A percentile compares a stretch with the other conserved stretches of the same genome.
Conservation (phyloP, 1,140 invertebrate species). For the Bombus balteatus region DNA sequence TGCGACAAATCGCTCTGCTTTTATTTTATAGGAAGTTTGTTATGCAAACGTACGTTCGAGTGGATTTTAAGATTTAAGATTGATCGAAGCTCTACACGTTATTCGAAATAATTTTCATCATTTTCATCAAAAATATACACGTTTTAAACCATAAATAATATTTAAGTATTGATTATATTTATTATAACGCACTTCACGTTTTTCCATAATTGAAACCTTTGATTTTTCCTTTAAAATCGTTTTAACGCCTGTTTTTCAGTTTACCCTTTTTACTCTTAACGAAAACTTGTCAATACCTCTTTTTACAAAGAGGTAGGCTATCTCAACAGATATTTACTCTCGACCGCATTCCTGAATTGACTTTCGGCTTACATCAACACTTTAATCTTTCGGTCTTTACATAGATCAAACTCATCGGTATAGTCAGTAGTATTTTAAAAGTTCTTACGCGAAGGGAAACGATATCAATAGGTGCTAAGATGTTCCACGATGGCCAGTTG, state of each 20-base stretch:
- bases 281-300: background rate
- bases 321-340: constrained; percentile 5
- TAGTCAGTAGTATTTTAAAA: background rate
- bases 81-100: background rate
- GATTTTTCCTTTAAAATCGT: background rate
- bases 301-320: background rate
- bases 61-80: background rate
- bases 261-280: background rate
- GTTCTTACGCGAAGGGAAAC: background rate
- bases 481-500: constrained; percentile 50
- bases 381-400: background rate
- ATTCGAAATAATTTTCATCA: too few species aligned
- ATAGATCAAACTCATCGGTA: background rate
- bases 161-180: too few species aligned
- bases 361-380: background rate
- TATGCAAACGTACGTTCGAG: too few species aligned
- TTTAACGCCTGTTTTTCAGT: background rate
- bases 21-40: too few species aligned
- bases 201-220: background rate
- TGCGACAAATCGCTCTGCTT: background rate
- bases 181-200: too few species aligned
- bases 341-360: background rate
- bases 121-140: too few species aligned
- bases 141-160: too few species aligned
- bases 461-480: constrained; percentile 49